A percentile compares a stretch with the other conserved stretches of the same genome.
Evolutionary conservation across 2,797 vertebrate species (phyloP).

Genomic region (Aeoliscus strigatus): DNA sequence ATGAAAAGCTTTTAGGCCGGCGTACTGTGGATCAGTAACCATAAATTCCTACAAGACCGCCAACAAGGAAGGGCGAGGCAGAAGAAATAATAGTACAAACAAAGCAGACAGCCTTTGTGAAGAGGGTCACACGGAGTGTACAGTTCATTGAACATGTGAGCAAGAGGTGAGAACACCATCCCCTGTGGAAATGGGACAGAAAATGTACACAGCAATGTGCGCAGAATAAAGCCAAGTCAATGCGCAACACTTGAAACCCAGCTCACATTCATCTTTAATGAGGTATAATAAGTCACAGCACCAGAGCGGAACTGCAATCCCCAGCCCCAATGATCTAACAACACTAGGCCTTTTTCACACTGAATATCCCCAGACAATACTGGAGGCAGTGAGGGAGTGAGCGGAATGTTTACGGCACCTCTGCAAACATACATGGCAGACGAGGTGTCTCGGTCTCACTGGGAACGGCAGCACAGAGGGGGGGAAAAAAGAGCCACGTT

Average conservation of each 20-base stretch:
- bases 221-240: constrained; percentile 53
- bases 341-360: constrained; percentile 38
- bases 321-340: constrained; percentile 50
- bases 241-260: constrained; percentile 54
- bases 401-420: constrained; percentile 37
- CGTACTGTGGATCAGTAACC: constrained; percentile 44
- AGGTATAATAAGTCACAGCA: constrained; percentile 67
- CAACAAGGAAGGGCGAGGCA: constrained; percentile 35
- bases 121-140: constrained; percentile 36
- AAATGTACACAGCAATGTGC: constrained; percentile 49
- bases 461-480: constrained; percentile 12
- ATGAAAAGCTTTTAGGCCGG: constrained; percentile 23
- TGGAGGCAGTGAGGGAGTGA: constrained; percentile 14
- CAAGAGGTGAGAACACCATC: constrained; percentile 36
- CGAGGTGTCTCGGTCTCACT: constrained; percentile 26
- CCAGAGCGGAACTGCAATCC: constrained; percentile 58
- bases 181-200: constrained; percentile 57
- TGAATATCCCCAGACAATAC: constrained; percentile 26
- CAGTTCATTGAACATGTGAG: constrained; percentile 56
- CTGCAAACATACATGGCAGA: constrained; percentile 40
- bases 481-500: not conserved
- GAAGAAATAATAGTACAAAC: constrained; percentile 49
- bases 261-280: constrained; percentile 75
- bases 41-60: constrained; percentile 32
- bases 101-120: constrained; percentile 35